A percentile compares a stretch with the other conserved stretches of the same genome.
These are phyloP conservation scores for Epinephelus malabaricus DNA, from an alignment of 2,797 vertebrate genomes.

Conservation along the genomic window DNA sequence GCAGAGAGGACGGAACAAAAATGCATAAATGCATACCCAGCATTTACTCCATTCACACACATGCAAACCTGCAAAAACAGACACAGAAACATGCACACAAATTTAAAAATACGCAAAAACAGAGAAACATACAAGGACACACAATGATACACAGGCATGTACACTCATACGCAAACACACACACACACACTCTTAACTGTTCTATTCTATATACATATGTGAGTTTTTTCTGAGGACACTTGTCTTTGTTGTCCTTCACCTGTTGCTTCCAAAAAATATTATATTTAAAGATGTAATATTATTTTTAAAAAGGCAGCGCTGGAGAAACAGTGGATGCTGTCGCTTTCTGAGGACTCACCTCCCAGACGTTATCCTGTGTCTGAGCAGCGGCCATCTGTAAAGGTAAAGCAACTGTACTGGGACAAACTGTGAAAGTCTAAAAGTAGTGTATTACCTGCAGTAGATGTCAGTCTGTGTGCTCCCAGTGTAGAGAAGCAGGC, in stretches of 20 bases:
- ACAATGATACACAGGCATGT: neutral
- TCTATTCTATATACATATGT: neutral
- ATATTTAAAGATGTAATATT: neutral
- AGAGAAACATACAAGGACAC: neutral
- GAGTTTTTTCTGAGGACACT: neutral
- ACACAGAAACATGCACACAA: neutral
- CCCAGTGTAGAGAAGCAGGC: too few species aligned
- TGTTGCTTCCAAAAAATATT: conserved; percentile 3
- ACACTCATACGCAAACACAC: neutral
- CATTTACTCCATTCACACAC: neutral
- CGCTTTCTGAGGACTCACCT: conserved; percentile 80
- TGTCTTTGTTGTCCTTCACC: neutral
- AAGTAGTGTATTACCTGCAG: too few species aligned
- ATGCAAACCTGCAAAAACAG: neutral
- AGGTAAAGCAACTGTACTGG: conserved; percentile 47
- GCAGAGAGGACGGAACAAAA: neutral
- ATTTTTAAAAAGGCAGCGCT: conserved; percentile 84
- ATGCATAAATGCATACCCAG: neutral
- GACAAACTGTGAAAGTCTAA: neutral
- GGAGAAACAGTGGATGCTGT: conserved; percentile 86
- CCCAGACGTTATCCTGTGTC: conserved; percentile 78
- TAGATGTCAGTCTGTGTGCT: too few species aligned
- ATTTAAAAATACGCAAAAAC: neutral
- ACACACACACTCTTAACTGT: neutral
- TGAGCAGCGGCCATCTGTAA: conserved; percentile 66